Base-by-base conservation (phyloP, 37 sponge, comb jelly and placozoan genomes). In the Cladorhizidae sp. region DNA sequence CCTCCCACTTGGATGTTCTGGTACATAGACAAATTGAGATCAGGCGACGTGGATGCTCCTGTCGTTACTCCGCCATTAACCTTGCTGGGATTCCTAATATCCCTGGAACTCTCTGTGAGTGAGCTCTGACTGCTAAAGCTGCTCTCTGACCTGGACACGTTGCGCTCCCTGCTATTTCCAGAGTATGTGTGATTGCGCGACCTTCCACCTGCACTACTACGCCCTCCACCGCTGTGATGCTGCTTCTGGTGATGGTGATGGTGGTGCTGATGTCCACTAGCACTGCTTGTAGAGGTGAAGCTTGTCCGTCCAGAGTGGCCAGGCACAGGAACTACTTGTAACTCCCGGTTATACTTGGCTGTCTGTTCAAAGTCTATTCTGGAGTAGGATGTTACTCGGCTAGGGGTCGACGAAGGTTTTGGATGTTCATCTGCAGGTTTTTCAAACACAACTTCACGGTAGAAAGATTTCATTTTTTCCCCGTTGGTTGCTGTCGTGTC, bases 341-440 rank as follows among this genome's bases (percentile, higher is more conserved):
- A 59, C 43, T 70, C 64, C 31, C 54, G 5, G 32, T 50, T 68
- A 22, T 43, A 70, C 38, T 81, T 14, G 0, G 28, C 71, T 6
- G 88, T 87, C 32, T 50, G 39, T 29, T 82, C 68, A 40, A 87
- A 70, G 57, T 80, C 82, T 7, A 87, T 87, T 22, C 68, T 9
- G 6, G 76, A 39, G 40, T 87, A 87, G 32, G 74, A 59, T 1
- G 49, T 40, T 0, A 20, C 38, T 2, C 22, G 2, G 0, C 55
- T 2, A 0, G 2, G 17, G 14, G 1, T 26, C 2, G 39, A 0
- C 17, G 28, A 33, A 0, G 83, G 83, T 2, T 25, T 26, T 2
- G 83, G 78, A 49, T 72, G 63, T 20, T 78, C 72, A 0, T 61
- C 79, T 5, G 85, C 37, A 7, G 78, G 72, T 25, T 72, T 71